A percentile compares a stretch with the other conserved stretches of the same genome.
phyloP scores from a whole-genome alignment of 2,797 vertebrate genomes.

The Uromys caudimaculatus region DNA sequence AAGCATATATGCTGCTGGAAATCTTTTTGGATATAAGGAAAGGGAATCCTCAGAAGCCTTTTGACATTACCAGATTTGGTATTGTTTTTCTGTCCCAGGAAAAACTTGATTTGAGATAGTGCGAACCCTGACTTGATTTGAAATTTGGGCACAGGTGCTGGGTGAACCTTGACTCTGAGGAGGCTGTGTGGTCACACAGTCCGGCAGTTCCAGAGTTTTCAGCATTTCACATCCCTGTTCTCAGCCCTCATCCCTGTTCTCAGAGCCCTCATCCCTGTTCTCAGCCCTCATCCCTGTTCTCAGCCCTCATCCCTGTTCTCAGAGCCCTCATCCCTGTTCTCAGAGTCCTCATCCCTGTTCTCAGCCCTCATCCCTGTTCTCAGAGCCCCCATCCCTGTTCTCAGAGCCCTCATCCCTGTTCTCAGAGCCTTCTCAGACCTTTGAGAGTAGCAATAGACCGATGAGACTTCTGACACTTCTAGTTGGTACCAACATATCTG shows the following conservation, averaged over 20 bases:
- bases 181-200: not conserved
- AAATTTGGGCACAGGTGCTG: not conserved
- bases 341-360: not conserved
- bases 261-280: too few species aligned
- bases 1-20: not conserved
- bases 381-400: too few species aligned
- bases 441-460: not conserved
- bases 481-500: not conserved
- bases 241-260: too few species aligned
- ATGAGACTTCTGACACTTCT: not conserved
- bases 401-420: not conserved
- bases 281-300: not conserved
- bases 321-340: not conserved
- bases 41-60: not conserved
- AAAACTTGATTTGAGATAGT: slow-evolving; percentile 11
- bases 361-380: too few species aligned
- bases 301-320: too few species aligned
- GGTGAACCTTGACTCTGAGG: not conserved
- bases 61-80: not conserved
- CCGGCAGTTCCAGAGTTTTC: not conserved
- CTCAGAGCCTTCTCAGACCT: not conserved
- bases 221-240: not conserved
- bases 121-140: not conserved
- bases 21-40: slow-evolving; percentile 17
- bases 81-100: not conserved